Evolutionary conservation across 2,797 vertebrate genomes (phyloP).

Genomic region (Pampus argenteus): DNA sequence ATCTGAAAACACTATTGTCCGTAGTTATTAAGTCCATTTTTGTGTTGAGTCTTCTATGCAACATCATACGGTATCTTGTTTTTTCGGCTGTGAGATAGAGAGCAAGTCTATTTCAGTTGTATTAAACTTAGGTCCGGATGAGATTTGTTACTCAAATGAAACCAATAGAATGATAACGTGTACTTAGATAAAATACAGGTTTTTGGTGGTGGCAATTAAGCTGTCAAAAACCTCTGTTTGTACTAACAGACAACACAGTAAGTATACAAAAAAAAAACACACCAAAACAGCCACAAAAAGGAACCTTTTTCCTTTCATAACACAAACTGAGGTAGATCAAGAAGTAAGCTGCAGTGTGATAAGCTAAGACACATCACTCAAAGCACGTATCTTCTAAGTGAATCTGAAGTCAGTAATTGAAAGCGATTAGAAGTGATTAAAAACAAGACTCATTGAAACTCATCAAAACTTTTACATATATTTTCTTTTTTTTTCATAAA

Average conservation of each 20-base stretch:
- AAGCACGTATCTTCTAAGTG: not conserved
- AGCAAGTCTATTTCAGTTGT: conserved; percentile 36
- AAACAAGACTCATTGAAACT: not conserved
- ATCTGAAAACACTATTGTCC: conserved; percentile 62
- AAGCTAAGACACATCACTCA: not conserved
- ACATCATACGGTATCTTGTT: conserved; percentile 49
- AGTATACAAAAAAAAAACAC: conserved; percentile 24
- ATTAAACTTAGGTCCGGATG: conserved; percentile 26
- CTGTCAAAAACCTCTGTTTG: conserved; percentile 27
- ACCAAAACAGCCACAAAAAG: not conserved
- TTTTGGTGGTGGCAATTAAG: conserved; percentile 48
- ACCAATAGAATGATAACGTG: conserved; percentile 57
- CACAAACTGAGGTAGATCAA: conserved; percentile 9
- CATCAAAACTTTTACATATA: too few relatives aligned
- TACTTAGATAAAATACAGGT: conserved; percentile 50
- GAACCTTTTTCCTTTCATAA: conserved; percentile 14
- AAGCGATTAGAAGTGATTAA: not conserved
- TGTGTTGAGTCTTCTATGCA: conserved; percentile 48
- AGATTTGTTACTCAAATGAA: conserved; percentile 50
- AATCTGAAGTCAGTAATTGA: not conserved
- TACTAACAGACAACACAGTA: conserved; percentile 19
- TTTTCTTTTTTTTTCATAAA: too few relatives aligned
- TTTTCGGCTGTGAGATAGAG: conserved; percentile 51
- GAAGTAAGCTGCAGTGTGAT: not conserved
- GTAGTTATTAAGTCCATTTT: conserved; percentile 63